Conservation (phyloP, 2,797 vertebrate species). For the Sebastes diaconus region DNA sequence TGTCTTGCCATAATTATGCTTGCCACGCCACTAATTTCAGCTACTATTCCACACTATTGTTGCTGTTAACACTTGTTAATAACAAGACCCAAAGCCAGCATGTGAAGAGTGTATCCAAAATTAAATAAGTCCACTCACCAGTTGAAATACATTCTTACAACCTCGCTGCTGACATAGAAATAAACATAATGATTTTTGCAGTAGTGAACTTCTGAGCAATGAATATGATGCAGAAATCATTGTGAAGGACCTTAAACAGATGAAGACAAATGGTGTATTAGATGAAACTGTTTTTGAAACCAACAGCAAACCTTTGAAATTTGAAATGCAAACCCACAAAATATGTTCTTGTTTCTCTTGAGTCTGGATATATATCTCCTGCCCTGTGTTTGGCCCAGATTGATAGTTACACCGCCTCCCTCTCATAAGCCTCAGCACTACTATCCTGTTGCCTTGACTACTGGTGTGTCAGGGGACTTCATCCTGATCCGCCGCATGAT, state of each 20-base stretch:
- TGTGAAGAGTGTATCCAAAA: not conserved
- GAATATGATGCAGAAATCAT: not conserved
- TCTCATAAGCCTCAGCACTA: constrained; percentile 52
- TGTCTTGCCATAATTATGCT: not conserved
- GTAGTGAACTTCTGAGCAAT: not conserved
- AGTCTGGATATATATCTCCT: constrained; percentile 35
- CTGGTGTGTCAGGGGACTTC: constrained; percentile 75
- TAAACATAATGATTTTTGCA: not conserved
- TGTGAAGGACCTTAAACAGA: not conserved
- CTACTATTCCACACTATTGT: not conserved
- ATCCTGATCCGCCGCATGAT: constrained; percentile 61
- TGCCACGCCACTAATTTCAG: not conserved
- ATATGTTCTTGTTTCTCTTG: not conserved
- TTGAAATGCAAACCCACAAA: not conserved
- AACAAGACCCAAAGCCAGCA: not conserved
- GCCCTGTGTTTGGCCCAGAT: constrained; percentile 54
- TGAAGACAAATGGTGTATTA: not conserved
- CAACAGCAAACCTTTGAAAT: not conserved
- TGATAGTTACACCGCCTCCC: constrained; percentile 51
- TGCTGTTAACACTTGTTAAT: not conserved
- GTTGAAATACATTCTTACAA: not conserved
- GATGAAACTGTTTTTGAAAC: not conserved
- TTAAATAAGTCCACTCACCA: not conserved
- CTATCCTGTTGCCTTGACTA: constrained; percentile 77
- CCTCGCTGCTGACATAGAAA: not conserved